phyloP scores from a whole-genome alignment of 2,888 invertebrate genomes.

The Vanessa cardui region DNA sequence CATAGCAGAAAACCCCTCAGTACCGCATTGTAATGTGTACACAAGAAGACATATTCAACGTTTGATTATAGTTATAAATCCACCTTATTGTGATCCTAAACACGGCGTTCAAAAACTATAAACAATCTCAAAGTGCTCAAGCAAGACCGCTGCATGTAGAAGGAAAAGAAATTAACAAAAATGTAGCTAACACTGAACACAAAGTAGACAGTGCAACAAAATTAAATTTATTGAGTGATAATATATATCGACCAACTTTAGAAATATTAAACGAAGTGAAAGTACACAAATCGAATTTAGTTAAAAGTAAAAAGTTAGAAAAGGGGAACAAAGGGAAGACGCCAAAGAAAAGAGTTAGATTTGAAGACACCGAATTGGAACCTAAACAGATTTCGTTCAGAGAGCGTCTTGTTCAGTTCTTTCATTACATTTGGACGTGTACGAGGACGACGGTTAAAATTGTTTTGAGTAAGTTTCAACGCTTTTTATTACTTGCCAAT shows the following conservation, averaged over 20 bases:
- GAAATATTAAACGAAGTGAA: slow-evolving; percentile 57
- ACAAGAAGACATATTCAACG: slow-evolving; percentile 31
- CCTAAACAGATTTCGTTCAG: slow-evolving; percentile 54
- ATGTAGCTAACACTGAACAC: slow-evolving; percentile 52
- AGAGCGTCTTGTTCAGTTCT: slow-evolving; percentile 61
- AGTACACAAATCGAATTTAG: slow-evolving; percentile 64
- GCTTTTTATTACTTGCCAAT: slow-evolving; percentile 18
- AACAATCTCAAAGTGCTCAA: slow-evolving; percentile 45
- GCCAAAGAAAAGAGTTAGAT: slow-evolving; percentile 70
- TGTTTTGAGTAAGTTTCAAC: slow-evolving; percentile 61
- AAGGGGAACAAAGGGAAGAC: slow-evolving; percentile 51
- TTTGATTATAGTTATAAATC: slow-evolving; percentile 25
- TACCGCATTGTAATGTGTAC: slow-evolving; percentile 53
- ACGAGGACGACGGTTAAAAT: slow-evolving; percentile 58
- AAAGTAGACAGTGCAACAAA: slow-evolving; percentile 45
- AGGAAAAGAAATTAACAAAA: slow-evolving; percentile 53
- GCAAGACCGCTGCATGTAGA: slow-evolving; percentile 50
- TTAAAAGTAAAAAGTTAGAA: slow-evolving; percentile 57
- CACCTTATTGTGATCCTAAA: slow-evolving; percentile 42
- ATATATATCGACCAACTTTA: slow-evolving; percentile 43
- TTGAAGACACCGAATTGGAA: slow-evolving; percentile 58
- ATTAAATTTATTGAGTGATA: slow-evolving; percentile 47
- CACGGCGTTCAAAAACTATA: slow-evolving; percentile 58
- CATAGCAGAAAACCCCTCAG: slow-evolving; percentile 55
- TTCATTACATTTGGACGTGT: slow-evolving; percentile 64